phyloP scores from a whole-genome alignment of 2,113 vertebrate genomes.

The Centropus unirufus region DNA sequence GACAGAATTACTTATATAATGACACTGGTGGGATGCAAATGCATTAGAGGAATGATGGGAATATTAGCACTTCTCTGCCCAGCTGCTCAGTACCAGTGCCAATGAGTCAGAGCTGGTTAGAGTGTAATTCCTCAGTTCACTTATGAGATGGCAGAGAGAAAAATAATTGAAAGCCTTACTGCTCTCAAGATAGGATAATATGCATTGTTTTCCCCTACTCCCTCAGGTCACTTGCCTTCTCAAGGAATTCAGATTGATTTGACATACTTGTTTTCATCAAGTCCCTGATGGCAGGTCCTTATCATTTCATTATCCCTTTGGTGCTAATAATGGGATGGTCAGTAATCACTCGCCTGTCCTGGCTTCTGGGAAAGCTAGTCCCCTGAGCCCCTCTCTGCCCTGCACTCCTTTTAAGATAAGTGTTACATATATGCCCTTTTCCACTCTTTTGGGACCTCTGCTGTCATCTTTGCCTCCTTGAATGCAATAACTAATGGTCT shows the following conservation, averaged over 20 bases:
- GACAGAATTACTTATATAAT: background rate
- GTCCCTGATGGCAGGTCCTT: background rate
- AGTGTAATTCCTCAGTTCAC: background rate
- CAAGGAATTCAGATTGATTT: background rate
- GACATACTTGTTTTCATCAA: background rate
- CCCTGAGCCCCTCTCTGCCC: background rate
- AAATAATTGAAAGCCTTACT: background rate
- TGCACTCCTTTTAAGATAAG: background rate
- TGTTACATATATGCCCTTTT: background rate
- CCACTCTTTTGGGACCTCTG: background rate
- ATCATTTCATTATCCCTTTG: background rate
- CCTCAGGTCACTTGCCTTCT: background rate
- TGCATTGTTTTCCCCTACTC: background rate
- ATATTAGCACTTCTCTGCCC: background rate
- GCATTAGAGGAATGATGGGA: background rate
- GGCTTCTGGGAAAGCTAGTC: background rate
- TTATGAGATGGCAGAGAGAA: background rate
- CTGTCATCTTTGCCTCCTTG: background rate
- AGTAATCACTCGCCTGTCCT: background rate
- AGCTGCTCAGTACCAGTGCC: background rate
- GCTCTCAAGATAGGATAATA: background rate
- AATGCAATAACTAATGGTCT: background rate
- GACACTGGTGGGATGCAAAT: background rate
- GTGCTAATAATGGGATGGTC: background rate
- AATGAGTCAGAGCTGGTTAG: rapidly evolving